Percentiles rank a stretch among this genome's conserved stretches.
Evolutionary conservation across 2,113 vertebrate species (phyloP).

Genomic region (Pycnonotus jocosus): DNA sequence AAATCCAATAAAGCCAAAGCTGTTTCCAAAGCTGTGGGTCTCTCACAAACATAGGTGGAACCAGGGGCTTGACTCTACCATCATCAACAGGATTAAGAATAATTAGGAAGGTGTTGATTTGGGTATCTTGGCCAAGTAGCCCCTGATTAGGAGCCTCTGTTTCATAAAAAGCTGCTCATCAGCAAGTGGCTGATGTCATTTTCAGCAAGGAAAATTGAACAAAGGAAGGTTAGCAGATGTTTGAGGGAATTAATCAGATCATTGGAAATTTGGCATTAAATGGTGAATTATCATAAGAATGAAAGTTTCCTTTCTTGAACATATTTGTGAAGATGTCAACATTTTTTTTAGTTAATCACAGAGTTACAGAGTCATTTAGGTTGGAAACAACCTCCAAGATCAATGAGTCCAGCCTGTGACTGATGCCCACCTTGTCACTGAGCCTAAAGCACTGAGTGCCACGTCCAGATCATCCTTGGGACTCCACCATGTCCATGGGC

Average conservation of each 20-base stretch:
- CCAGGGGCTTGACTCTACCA: not conserved
- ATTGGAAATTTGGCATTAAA: not conserved
- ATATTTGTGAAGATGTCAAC: not conserved
- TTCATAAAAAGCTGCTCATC: not conserved
- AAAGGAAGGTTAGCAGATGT: not conserved
- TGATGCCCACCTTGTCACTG: rapidly evolving
- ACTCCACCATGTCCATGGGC: rapidly evolving
- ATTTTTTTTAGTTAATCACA: not conserved
- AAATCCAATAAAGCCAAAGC: not conserved
- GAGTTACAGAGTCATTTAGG: not conserved
- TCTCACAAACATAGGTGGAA: not conserved
- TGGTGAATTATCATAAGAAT: too few species aligned
- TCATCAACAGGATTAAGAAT: not conserved
- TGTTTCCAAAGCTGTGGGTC: not conserved
- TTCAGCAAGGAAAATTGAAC: not conserved
- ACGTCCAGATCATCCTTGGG: not conserved
- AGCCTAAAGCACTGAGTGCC: too few species aligned
- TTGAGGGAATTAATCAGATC: not conserved
- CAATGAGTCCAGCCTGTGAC: not conserved
- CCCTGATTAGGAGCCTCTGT: not conserved
- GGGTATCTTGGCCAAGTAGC: not conserved
- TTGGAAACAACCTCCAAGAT: not conserved
- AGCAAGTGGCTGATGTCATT: not conserved
- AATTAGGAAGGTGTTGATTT: not conserved
- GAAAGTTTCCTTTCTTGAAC: not conserved